These are phyloP conservation scores for Mellilla xanthometata DNA, from an alignment of 2,888 invertebrate species.

Conservation along the genomic window DNA sequence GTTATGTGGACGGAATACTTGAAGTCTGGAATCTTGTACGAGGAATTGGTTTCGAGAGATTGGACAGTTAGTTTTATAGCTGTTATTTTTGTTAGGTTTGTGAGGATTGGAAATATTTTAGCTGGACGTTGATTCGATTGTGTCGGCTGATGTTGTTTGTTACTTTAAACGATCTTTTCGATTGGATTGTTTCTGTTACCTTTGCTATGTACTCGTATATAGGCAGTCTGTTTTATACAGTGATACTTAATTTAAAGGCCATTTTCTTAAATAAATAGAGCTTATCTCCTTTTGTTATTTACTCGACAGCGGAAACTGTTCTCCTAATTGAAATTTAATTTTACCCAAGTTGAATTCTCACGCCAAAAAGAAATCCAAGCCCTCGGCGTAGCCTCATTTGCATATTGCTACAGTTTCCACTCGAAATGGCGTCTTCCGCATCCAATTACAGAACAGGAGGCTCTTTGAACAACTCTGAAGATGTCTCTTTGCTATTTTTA, in stretches of 20 bases:
- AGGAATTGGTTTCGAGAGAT: constrained; percentile 77
- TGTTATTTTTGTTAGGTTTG: constrained; percentile 45
- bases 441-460: constrained; percentile 67
- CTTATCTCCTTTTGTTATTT: too few relatives aligned
- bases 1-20: constrained; percentile 78
- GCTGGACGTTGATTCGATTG: neutral
- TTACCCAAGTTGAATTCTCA: constrained; percentile 23
- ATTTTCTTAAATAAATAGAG: too few relatives aligned
- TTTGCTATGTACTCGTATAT: too few relatives aligned
- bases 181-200: too few relatives aligned
- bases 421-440: constrained; percentile 56
- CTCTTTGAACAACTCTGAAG: constrained; percentile 53
- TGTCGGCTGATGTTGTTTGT: neutral
- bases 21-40: constrained; percentile 78
- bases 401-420: constrained; percentile 52
- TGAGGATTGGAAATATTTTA: constrained; percentile 21
- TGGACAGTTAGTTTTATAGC: constrained; percentile 64
- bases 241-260: too few relatives aligned
- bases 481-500: constrained; percentile 64
- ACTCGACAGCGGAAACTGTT: neutral
- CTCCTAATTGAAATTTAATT: constrained; percentile 10
- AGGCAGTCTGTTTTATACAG: too few relatives aligned
- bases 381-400: constrained; percentile 42
- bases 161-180: too few relatives aligned
- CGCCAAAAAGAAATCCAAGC: constrained; percentile 43